phyloP scores from a whole-genome alignment of 2,113 vertebrate species.

The Osmerus mordax region DNA sequence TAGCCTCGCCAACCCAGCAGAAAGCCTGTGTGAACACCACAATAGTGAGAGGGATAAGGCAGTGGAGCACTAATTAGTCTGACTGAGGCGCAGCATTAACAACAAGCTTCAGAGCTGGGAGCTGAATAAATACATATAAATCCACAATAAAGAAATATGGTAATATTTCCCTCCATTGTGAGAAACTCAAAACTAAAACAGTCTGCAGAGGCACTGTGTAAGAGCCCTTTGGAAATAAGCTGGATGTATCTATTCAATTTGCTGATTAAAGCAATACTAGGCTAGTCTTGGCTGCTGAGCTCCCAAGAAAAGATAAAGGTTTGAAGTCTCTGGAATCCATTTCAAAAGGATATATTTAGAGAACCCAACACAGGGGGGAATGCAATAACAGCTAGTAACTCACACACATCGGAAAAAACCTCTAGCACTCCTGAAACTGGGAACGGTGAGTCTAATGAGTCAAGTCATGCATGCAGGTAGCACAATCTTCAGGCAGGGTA shows the following conservation, averaged over 20 bases:
- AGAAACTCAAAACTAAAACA: slow-evolving; percentile 38
- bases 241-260: slow-evolving; percentile 57
- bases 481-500: slow-evolving; percentile 66
- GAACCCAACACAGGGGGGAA: slow-evolving; percentile 27
- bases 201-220: slow-evolving; percentile 24
- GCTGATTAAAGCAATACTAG: slow-evolving; percentile 62
- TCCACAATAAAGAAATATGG: slow-evolving; percentile 34
- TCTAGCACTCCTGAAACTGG: slow-evolving; percentile 32
- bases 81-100: slow-evolving; percentile 51
- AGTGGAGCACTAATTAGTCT: slow-evolving; percentile 56
- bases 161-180: slow-evolving; percentile 44
- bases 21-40: slow-evolving; percentile 51
- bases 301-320: slow-evolving; percentile 46
- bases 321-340: slow-evolving; percentile 34
- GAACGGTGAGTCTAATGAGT: slow-evolving; percentile 56
- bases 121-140: slow-evolving; percentile 57
- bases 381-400: slow-evolving; percentile 24
- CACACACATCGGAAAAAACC: slow-evolving; percentile 39
- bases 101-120: slow-evolving; percentile 40
- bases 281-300: slow-evolving; percentile 48
- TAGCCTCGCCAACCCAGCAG: slow-evolving; percentile 44
- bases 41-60: slow-evolving; percentile 51
- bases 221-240: slow-evolving; percentile 50
- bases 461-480: slow-evolving; percentile 80
- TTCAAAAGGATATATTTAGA: slow-evolving; percentile 41